These are phyloP conservation scores for Acrossocheilus wenchowensis DNA, from an alignment of 2,797 vertebrate genomes.

Conservation along the genomic window DNA sequence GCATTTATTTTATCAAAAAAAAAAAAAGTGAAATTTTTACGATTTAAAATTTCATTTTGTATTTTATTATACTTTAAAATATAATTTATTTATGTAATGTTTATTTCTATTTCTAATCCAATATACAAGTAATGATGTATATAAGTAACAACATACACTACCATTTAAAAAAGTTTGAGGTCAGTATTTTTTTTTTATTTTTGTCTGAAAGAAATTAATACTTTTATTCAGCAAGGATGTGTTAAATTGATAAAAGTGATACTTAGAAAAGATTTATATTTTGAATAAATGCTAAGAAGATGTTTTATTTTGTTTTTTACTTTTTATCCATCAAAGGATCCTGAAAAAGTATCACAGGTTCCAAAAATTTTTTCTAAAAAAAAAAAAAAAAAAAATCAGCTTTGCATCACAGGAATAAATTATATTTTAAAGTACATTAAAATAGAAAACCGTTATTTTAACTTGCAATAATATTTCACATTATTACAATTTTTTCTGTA, in stretches of 20 bases:
- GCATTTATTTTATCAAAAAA: background rate
- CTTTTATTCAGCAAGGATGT: background rate
- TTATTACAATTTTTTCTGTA: background rate
- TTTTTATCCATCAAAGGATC: background rate
- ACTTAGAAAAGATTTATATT: background rate
- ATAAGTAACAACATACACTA: background rate
- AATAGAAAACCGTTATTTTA: background rate
- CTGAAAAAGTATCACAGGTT: background rate
- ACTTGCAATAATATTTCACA: background rate
- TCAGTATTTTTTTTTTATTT: background rate
- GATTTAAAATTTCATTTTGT: background rate
- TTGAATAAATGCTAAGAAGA: background rate
- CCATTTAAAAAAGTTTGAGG: background rate
- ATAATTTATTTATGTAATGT: background rate
- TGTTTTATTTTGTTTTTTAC: too few relatives aligned
- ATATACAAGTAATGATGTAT: background rate
- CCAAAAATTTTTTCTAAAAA: background rate
- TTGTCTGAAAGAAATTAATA: background rate
- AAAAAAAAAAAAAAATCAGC: background rate
- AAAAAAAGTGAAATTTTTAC: background rate
- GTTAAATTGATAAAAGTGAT: background rate
- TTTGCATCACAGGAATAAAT: background rate
- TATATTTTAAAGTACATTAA: background rate
- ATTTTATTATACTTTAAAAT: background rate
- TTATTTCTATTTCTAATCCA: background rate